Evolutionary conservation across 2,888 invertebrate genomes (phyloP), one percentile per base, ranked within the genome.

Genomic region (Pomacea canaliculata): DNA sequence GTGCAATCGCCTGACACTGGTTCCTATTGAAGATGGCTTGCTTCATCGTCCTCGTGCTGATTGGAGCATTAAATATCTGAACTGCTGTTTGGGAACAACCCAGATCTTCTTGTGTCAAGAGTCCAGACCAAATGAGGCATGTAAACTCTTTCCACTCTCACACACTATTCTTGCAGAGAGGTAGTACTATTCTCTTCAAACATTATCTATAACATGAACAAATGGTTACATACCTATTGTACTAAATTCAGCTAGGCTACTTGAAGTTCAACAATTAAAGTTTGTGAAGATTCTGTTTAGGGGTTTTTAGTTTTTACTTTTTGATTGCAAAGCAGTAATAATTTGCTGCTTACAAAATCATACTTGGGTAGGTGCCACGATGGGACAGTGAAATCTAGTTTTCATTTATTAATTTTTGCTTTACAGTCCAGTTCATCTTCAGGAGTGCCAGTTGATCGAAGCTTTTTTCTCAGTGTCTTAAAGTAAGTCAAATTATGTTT

Each of bases 61-160:
- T 88, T 98, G 98, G 98, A 95, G 95, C 48, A 95, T 97, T 0
- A 93, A 95, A 13, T 97, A 97, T 89, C 96, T 98, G 94, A 97
- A 96, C 90, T 97, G 97, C 86, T 97, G 98, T 88, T 92, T 99
- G 12, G 86, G 83, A 9, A 83, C 84, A 48, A 85, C 86, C 19
- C 96, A 96, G 70, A 85, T 88, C 8, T 89, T 88, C 88, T 83
- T 90, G 74, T 87, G 89, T 76, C 83, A 82, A 72, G 79, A 78
- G 71, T 73, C 76, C 49, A 51, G 79, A 13, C 71, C 71, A 19
- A 78, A 78, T 56, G 78, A 79, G 79, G 79, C 72, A 16, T 16
- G 66, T 68, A 51, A 16, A 19, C 23, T 48, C 37, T 23, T 23
- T 5, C 37, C 37, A 37, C 37, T 1, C 37, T 0, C 37, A 37